Evolutionary conservation across 1,140 invertebrate species (phyloP).

Genomic region (Berghia stephanieae): DNA sequence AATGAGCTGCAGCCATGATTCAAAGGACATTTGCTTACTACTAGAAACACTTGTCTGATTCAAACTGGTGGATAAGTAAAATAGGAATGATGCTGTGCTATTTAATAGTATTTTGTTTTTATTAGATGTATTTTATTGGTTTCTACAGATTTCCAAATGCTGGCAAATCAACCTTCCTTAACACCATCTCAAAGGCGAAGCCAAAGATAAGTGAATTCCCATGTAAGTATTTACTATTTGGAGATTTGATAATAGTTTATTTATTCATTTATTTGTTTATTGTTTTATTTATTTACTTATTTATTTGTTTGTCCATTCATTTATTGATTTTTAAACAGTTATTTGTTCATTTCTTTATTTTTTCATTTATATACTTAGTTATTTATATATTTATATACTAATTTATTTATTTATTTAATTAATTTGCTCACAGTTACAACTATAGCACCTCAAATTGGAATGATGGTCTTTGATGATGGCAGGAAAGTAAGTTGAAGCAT

Average conservation of each 20-base stretch:
- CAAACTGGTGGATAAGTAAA: too few species aligned
- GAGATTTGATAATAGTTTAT: background rate
- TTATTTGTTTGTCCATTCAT: background rate
- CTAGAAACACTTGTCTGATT: too few species aligned
- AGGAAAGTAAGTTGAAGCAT: slow-evolving; percentile 70
- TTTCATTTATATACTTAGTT: too few species aligned
- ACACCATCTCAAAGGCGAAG: slow-evolving; percentile 86
- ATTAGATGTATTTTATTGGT: slow-evolving; percentile 62
- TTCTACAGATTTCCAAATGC: slow-evolving; percentile 92
- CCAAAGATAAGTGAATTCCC: slow-evolving; percentile 96
- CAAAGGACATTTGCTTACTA: too few species aligned
- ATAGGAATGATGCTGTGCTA: background rate
- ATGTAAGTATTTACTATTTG: slow-evolving; percentile 45
- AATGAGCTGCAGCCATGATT: too few species aligned
- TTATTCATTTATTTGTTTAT: background rate
- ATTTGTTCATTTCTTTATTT: too few species aligned
- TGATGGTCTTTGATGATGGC: slow-evolving; percentile 68
- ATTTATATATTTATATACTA: background rate
- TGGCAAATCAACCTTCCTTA: slow-evolving; percentile 93
- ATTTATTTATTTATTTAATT: too few species aligned
- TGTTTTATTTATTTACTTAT: background rate
- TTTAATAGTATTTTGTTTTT: background rate
- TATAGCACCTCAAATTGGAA: slow-evolving; percentile 68
- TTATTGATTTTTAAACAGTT: too few species aligned
- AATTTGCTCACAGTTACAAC: slow-evolving; percentile 67